Percentiles rank a stretch among this genome's conserved stretches.
Conservation (phyloP, 2,888 invertebrate species). For the Epinotia ramella region DNA sequence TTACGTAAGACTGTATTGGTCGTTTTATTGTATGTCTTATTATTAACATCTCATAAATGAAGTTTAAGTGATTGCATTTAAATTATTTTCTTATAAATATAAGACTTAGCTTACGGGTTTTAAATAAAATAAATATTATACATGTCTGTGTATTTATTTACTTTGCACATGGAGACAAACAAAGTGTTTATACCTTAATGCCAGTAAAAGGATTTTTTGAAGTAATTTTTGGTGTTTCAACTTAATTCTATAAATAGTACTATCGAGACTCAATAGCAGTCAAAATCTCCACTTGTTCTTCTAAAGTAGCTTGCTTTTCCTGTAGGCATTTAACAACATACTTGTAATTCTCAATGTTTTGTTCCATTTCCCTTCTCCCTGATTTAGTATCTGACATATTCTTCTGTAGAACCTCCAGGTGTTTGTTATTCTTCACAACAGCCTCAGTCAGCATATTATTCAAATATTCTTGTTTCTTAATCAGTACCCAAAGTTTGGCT, state of each 20-base stretch:
- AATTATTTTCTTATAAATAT: background rate
- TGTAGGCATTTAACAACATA: conserved; percentile 78
- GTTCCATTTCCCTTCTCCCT: conserved; percentile 66
- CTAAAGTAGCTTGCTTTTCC: conserved; percentile 77
- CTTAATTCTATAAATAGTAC: background rate
- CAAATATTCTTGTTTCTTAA: conserved; percentile 76
- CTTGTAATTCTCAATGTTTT: conserved; percentile 69
- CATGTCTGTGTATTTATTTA: conserved; percentile 11
- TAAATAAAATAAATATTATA: conserved; percentile 12
- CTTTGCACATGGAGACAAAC: background rate
- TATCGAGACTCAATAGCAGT: conserved; percentile 76
- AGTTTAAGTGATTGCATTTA: conserved; percentile 26
- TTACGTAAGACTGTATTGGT: conserved; percentile 17
- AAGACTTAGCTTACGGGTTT: background rate
- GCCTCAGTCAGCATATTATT: conserved; percentile 68
- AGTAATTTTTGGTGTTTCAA: background rate
- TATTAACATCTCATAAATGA: background rate
- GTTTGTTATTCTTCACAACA: conserved; percentile 67
- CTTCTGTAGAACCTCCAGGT: conserved; percentile 67
- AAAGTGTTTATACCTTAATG: background rate
- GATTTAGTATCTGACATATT: conserved; percentile 62
- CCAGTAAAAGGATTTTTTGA: no score
- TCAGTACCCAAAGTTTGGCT: conserved; percentile 70
- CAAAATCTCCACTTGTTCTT: conserved; percentile 79
- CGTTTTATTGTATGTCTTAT: background rate